Base-by-base conservation (phyloP, 2,797 vertebrate species). In the Emys orbicularis region DNA sequence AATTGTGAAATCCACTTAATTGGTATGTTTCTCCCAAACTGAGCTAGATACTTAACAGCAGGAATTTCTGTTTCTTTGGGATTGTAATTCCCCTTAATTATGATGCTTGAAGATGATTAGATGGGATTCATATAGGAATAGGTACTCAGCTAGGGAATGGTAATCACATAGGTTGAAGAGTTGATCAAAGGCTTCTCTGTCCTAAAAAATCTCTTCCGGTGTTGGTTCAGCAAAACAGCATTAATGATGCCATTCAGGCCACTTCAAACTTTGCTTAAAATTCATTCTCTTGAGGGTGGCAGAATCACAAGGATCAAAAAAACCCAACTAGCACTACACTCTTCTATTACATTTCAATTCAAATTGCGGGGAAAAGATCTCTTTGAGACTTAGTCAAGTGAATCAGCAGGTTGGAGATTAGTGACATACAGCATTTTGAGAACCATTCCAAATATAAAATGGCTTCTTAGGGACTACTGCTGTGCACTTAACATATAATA, bases 181-280 rank as follows among this genome's bases (percentile, higher is more conserved):
- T 0, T 83, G 93, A 54, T 68, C 1, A 3, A 54, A 56, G n/a
- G 12, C 57, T 95, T 12, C 37, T 18, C 37, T 16, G 31, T 52
- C 8, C 16, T 85, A 53, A 68, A 41, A 53, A 79, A 29, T 85
- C 31, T 25, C 12, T 89, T 94, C 79, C 59, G 88, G 57, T 0
- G 0, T 29, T 53, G 59, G 77, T 50, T 95, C 0, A 1, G 72
- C 29, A 50, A 56, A 86, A 79, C 13, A 79, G 44, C 34, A 27
- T 49, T 79, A 50, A 52, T 21, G 27, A 80, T 57, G 59, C 82
- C 94, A 86, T 86, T 89, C 34, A 56, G 6, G 23, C 41, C 50
- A 87, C 84, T 96, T 95, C 93, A 93, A 41, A 90, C 37, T 3
- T n/a, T 56, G 61, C 84, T 96, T 84, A 93, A 94, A 96, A 97